phyloP scores from a whole-genome alignment of 1,140 invertebrate genomes.

The Piezodorus guildinii region DNA sequence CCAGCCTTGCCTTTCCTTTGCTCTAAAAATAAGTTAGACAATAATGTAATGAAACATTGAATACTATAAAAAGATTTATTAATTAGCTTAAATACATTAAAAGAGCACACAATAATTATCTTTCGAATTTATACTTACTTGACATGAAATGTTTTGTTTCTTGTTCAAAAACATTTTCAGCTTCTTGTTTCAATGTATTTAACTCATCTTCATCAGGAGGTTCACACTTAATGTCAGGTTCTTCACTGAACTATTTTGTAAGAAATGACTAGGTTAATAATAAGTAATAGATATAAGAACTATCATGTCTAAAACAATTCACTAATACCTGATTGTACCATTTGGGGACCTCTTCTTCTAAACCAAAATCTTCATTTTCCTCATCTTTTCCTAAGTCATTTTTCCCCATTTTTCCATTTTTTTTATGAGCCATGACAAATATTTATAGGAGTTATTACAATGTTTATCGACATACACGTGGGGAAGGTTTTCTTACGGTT shows the following conservation, averaged over 20 bases:
- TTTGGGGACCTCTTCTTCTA: neutral
- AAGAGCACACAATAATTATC: too few species aligned
- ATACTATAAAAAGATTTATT: neutral
- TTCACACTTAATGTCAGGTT: neutral
- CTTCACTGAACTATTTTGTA: neutral
- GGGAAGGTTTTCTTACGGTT: too few species aligned
- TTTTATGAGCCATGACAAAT: neutral
- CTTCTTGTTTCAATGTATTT: conserved; percentile 13
- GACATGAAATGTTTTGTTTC: conserved; percentile 14
- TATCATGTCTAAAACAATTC: neutral
- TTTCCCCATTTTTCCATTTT: neutral
- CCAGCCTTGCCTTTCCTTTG: conserved; percentile 15
- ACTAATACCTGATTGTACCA: conserved; percentile 8
- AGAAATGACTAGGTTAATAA: too few species aligned
- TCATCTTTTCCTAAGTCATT: neutral
- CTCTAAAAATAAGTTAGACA: conserved; percentile 16
- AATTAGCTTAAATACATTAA: too few species aligned
- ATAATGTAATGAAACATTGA: neutral
- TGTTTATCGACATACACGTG: too few species aligned
- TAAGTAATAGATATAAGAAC: neutral
- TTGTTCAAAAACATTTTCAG: conserved; percentile 17
- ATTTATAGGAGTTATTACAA: too few species aligned
- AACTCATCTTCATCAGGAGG: conserved; percentile 5
- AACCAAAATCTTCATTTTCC: neutral
- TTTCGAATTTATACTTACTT: conserved; percentile 7